These are phyloP conservation scores for Drosophila setosimentum DNA, from an alignment of 2,888 invertebrate species.

Conservation along the genomic window DNA sequence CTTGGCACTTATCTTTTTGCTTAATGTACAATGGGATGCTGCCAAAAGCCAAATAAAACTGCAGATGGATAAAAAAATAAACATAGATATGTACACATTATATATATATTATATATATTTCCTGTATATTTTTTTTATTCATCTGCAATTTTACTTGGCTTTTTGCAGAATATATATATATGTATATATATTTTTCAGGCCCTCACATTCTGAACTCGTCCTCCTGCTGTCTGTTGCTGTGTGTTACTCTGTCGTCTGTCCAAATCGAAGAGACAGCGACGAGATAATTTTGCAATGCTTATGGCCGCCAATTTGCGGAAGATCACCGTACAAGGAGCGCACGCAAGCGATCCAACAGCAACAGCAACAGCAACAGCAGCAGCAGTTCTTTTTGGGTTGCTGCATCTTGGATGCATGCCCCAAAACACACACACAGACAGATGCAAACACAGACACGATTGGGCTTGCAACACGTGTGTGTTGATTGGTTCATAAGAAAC, in stretches of 20 bases:
- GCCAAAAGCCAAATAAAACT: constrained; percentile 27
- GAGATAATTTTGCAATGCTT: constrained; percentile 80
- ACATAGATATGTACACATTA: background rate
- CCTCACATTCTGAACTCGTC: background rate
- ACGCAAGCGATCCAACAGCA: constrained; percentile 52
- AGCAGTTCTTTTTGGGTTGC: constrained; percentile 19
- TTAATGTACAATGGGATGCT: background rate
- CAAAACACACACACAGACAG: constrained; percentile 34
- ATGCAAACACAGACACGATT: constrained; percentile 1
- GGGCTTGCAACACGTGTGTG: constrained; percentile 67
- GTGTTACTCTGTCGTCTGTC: constrained; percentile 43
- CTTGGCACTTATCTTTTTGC: background rate
- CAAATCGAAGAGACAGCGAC: constrained; percentile 73
- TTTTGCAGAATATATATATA: constrained; percentile 46
- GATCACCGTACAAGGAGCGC: constrained; percentile 75
- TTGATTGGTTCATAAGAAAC: constrained; percentile 80
- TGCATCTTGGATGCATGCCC: constrained; percentile 34
- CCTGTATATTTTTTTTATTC: background rate
- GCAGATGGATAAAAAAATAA: background rate
- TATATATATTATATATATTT: background rate
- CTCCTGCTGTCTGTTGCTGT: background rate
- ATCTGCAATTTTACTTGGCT: constrained; percentile 49
- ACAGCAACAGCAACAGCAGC: constrained; percentile 19
- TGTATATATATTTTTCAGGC: constrained; percentile 44
- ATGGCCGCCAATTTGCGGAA: constrained; percentile 78